Evolutionary conservation across 2,797 vertebrate species (phyloP).

Genomic region (Enteromius mattozi): DNA sequence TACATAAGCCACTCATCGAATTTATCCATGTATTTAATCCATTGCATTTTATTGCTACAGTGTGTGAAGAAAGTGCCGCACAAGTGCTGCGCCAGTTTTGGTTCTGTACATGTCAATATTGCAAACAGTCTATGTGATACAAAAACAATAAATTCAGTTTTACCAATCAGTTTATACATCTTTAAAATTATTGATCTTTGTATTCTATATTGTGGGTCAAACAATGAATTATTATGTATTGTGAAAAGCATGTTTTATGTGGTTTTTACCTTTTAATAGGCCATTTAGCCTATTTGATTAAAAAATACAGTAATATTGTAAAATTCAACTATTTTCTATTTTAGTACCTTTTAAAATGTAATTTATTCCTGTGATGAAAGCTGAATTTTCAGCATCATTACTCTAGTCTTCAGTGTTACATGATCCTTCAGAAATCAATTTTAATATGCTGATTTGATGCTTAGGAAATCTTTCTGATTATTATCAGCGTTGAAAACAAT

Average conservation of each 20-base stretch:
- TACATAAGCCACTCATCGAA: constrained; percentile 32
- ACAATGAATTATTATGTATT: neutral
- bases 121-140: constrained; percentile 47
- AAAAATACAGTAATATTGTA: neutral
- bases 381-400: constrained; percentile 1
- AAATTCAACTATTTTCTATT: neutral
- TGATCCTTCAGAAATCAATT: neutral
- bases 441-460: neutral
- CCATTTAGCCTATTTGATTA: neutral
- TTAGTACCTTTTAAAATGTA: neutral
- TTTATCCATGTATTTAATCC: constrained; percentile 13
- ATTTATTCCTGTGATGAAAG: neutral
- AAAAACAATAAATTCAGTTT: constrained; percentile 57
- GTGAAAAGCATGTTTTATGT: neutral
- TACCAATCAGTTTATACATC: constrained; percentile 36
- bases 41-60: constrained; percentile 18
- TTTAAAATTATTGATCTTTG: neutral
- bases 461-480: neutral
- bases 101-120: constrained; percentile 30
- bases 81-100: neutral
- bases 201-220: neutral
- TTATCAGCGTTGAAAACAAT: neutral
- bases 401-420: neutral
- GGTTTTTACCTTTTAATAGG: neutral
- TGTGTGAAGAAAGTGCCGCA: neutral